Conservation (phyloP, 2,797 vertebrate genomes). For the Moxostoma hubbsi region DNA sequence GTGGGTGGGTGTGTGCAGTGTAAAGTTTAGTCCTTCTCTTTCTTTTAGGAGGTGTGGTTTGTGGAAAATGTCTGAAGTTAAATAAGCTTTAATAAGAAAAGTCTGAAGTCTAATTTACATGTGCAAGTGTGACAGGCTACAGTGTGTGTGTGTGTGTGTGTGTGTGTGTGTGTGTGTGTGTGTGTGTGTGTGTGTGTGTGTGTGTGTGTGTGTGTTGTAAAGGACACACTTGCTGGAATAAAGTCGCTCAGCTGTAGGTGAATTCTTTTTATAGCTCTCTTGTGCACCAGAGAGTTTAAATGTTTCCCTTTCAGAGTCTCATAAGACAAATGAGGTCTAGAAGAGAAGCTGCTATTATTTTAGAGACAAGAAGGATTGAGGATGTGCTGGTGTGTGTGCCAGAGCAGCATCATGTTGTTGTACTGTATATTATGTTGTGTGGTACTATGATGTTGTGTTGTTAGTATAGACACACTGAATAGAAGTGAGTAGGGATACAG, state of each 20-base stretch:
- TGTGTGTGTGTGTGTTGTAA: neutral
- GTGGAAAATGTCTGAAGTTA: neutral
- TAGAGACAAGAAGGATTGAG: conserved; percentile 37
- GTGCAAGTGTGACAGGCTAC: neutral
- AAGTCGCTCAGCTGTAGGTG: conserved; percentile 47
- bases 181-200: neutral
- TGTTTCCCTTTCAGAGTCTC: conserved; percentile 54
- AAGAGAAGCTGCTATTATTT: conserved; percentile 43
- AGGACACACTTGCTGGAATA: conserved; percentile 24
- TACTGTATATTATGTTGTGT: neutral
- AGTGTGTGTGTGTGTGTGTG: neutral
- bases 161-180: neutral
- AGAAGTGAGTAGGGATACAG: neutral
- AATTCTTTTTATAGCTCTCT: conserved; percentile 62
- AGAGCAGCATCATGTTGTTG: conserved; percentile 12
- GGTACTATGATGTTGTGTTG: neutral
- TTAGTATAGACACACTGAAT: neutral
- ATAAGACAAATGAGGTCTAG: conserved; percentile 55
- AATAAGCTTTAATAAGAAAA: neutral
- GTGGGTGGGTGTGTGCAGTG: neutral
- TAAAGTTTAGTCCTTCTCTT: neutral
- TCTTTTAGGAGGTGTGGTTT: neutral
- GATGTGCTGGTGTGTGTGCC: conserved; percentile 38
- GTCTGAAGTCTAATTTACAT: conserved; percentile 10
- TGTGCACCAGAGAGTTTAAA: conserved; percentile 54